These are phyloP conservation scores for Hylyphantes graminicola DNA, from an alignment of 1,140 invertebrate species.

Conservation along the genomic window DNA sequence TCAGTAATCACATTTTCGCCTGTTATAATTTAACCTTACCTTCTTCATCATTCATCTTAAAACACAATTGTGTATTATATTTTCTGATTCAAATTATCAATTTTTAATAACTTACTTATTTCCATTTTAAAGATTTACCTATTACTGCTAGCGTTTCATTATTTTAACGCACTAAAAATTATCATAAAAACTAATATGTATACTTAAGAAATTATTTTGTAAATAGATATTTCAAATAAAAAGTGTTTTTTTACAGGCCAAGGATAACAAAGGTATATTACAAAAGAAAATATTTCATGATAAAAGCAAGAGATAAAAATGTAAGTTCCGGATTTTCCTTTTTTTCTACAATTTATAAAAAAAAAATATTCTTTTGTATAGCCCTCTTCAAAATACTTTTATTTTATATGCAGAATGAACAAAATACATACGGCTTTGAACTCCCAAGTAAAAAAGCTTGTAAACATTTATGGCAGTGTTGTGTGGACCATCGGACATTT, in stretches of 20 bases:
- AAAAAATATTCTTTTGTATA: not conserved
- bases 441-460: slow-evolving; percentile 96
- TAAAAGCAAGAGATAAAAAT: slow-evolving; percentile 94
- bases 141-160: no score
- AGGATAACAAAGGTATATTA: slow-evolving; percentile 94
- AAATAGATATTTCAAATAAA: no score
- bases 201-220: no score
- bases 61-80: no score
- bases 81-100: no score
- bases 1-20: no score
- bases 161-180: no score
- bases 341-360: not conserved
- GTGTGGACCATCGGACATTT: slow-evolving; percentile 98
- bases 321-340: slow-evolving; percentile 73
- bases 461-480: slow-evolving; percentile 99
- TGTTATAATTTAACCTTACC: no score
- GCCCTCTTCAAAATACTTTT: not conserved
- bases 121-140: no score
- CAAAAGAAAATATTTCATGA: slow-evolving; percentile 92
- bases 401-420: slow-evolving; percentile 80
- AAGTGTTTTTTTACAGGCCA: slow-evolving; percentile 69
- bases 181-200: no score
- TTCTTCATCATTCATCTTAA: no score
- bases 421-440: slow-evolving; percentile 94
- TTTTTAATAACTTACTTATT: no score